A percentile compares a stretch with the other conserved stretches of the same genome.
Conservation (phyloP, 2,888 invertebrate genomes). For the Eristalinus sepulchralis region DNA sequence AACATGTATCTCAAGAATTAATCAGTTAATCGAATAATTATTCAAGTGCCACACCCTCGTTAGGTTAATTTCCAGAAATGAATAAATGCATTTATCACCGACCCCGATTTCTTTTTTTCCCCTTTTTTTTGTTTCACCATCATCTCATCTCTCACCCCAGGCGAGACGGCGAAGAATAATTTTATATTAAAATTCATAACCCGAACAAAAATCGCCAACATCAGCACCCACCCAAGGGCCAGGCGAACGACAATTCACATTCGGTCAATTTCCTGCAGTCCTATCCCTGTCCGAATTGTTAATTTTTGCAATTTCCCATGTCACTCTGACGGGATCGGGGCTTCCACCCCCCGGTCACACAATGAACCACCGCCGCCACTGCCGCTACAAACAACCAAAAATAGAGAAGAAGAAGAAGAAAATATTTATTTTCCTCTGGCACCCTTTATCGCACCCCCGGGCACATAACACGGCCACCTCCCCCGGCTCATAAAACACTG, state of each 20-base stretch:
- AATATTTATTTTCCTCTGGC: constrained; percentile 64
- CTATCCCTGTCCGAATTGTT: constrained; percentile 58
- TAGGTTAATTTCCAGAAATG: background rate
- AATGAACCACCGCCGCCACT: constrained; percentile 41
- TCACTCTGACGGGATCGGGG: constrained; percentile 55
- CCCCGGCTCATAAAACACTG: constrained; percentile 58
- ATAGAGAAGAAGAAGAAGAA: constrained; percentile 35
- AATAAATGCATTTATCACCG: background rate
- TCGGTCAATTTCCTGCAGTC: constrained; percentile 66
- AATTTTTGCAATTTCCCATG: constrained; percentile 70
- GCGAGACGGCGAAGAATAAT: background rate
- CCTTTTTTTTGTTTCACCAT: background rate
- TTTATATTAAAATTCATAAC: constrained; percentile 71
- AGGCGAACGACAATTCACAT: constrained; percentile 53
- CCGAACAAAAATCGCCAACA: constrained; percentile 67
- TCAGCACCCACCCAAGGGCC: constrained; percentile 56
- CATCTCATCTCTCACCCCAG: background rate
- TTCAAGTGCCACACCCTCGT: background rate
- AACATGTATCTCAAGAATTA: background rate
- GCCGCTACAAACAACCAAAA: constrained; percentile 51
- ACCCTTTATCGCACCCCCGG: constrained; percentile 59
- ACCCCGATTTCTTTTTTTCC: background rate
- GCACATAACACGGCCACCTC: constrained; percentile 32
- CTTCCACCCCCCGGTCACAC: constrained; percentile 11
- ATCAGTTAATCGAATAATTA: background rate